phyloP scores from a whole-genome alignment of 2,888 invertebrate genomes.

The Ormia ochracea region DNA sequence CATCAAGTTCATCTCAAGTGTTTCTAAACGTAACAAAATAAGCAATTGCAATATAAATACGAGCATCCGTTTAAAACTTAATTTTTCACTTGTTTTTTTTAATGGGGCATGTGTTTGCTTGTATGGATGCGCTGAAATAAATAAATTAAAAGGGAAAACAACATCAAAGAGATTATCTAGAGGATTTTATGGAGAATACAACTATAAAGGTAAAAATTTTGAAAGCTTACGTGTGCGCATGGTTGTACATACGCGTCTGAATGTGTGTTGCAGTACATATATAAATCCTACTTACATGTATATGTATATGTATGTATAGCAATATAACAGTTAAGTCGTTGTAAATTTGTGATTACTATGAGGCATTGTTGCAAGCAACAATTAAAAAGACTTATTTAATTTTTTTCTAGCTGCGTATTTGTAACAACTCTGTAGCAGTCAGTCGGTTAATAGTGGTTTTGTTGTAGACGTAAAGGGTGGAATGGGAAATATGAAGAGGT shows the following conservation, averaged over 20 bases:
- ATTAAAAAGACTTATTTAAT: slow-evolving; percentile 56
- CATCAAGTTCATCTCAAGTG: neutral
- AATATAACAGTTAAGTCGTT: slow-evolving; percentile 30
- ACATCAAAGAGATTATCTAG: slow-evolving; percentile 41
- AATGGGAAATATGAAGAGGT: neutral
- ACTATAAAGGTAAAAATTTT: slow-evolving; percentile 11
- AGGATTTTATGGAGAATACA: neutral
- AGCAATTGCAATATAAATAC: neutral
- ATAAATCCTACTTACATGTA: no score
- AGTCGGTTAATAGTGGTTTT: neutral
- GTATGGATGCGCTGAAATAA: neutral
- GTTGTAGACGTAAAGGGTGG: slow-evolving; percentile 19
- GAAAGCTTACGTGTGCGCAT: neutral
- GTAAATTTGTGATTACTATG: slow-evolving; percentile 50
- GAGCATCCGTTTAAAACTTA: neutral
- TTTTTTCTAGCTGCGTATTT: no score
- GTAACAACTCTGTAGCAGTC: neutral
- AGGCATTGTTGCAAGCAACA: slow-evolving; percentile 56
- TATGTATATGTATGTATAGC: neutral
- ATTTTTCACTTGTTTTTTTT: slow-evolving; percentile 20
- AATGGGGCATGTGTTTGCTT: neutral
- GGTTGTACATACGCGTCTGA: neutral
- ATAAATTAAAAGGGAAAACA: neutral
- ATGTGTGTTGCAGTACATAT: no score
- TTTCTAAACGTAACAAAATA: neutral